phyloP scores from a whole-genome alignment of 2,888 invertebrate species.

The Melieria crassipennis region DNA sequence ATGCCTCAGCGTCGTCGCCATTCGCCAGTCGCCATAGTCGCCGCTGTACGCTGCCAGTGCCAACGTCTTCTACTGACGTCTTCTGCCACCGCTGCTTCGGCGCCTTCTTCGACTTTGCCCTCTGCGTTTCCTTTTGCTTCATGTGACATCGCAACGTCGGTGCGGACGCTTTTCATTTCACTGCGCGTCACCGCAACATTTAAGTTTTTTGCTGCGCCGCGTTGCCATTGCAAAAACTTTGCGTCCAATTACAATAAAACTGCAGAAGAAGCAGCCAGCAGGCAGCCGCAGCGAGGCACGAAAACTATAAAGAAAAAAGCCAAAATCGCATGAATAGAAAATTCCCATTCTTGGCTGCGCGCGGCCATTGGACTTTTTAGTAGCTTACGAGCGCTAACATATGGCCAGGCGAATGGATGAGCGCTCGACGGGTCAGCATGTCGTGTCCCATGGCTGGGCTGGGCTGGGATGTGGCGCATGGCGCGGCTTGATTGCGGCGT shows the following conservation, averaged over 20 bases:
- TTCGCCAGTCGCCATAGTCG: constrained; percentile 1
- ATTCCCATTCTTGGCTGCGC: constrained; percentile 17
- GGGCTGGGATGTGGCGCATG: background rate
- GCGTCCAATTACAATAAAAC: no score
- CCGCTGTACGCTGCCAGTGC: no score
- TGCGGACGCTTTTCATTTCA: no score
- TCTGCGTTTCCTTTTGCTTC: no score
- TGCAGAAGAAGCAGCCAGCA: constrained; percentile 4
- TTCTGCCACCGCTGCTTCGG: background rate
- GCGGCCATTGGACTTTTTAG: constrained; percentile 44
- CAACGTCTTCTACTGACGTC: no score
- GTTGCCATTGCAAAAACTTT: no score
- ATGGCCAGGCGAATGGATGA: background rate
- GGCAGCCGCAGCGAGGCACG: background rate
- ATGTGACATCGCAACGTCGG: no score
- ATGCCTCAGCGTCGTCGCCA: constrained; percentile 52
- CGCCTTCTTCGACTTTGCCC: background rate
- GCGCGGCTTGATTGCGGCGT: background rate
- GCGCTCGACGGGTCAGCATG: background rate
- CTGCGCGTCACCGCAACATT: no score
- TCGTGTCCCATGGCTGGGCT: background rate
- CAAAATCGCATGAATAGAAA: constrained; percentile 44
- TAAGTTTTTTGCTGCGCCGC: no score
- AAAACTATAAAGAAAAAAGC: constrained; percentile 2
- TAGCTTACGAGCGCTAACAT: constrained; percentile 24